These are phyloP conservation scores for Sanderia malayensis DNA, from an alignment of 30 jellyfish, hydroid and myxozoan species.

Conservation along the genomic window DNA sequence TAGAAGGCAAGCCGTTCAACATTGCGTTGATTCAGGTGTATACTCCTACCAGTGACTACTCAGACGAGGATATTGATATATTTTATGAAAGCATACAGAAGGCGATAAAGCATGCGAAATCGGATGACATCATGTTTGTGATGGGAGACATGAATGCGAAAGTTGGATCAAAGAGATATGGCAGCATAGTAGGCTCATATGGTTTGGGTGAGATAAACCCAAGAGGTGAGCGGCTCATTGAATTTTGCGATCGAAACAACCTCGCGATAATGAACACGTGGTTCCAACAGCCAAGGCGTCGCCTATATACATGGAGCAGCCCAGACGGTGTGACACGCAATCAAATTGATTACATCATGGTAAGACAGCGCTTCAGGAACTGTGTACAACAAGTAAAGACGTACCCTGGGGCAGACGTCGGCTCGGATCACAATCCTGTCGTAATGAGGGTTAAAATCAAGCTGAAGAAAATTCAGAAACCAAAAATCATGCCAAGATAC, in stretches of 20 bases:
- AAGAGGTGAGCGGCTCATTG: not conserved
- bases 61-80: not conserved
- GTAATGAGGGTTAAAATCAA: not conserved
- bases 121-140: not conserved
- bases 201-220: constrained; percentile 5
- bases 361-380: not conserved
- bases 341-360: constrained; percentile 1
- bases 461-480: not conserved
- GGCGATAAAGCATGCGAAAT: not conserved
- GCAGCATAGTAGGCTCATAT: not conserved
- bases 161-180: not conserved
- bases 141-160: constrained; percentile 23
- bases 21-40: not conserved
- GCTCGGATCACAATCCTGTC: not conserved
- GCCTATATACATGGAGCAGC: not conserved
- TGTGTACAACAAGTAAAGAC: not conserved
- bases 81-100: not conserved
- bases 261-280: constrained; percentile 1
- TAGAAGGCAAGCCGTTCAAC: not conserved
- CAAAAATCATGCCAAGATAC: no score
- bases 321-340: not conserved
- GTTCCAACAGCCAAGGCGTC: not conserved
- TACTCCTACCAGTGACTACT: not conserved
- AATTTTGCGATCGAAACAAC: not conserved
- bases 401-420: not conserved